Conservation (phyloP, 2,888 invertebrate genomes). For the Aquatica leii region DNA sequence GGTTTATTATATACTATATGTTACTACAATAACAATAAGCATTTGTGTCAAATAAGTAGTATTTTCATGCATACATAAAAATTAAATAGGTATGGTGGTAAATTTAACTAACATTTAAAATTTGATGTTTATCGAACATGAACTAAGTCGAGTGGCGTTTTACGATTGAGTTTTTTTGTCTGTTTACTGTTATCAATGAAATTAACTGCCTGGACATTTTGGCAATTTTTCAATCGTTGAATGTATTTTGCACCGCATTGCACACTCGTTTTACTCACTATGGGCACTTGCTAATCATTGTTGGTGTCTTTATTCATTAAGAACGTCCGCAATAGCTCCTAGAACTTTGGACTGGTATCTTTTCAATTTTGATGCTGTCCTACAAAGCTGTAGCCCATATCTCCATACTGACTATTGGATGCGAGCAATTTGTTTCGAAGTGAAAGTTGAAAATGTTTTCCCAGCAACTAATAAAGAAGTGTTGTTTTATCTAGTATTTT, state of each 20-base stretch:
- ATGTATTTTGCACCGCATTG: slow-evolving; percentile 12
- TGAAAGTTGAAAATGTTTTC: background rate
- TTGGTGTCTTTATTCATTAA: slow-evolving; percentile 4
- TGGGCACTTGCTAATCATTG: slow-evolving; percentile 15
- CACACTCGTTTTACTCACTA: slow-evolving; percentile 11
- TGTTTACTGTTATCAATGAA: slow-evolving; percentile 11
- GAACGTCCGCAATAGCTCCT: background rate
- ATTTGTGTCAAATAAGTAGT: no score
- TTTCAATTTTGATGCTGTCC: slow-evolving; percentile 13
- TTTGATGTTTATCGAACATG: background rate
- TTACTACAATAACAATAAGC: no score
- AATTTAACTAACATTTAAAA: no score
- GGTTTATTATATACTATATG: no score
- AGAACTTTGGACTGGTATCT: slow-evolving; percentile 4
- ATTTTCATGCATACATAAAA: no score
- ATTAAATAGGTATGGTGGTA: background rate
- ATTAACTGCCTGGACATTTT: slow-evolving; percentile 7
- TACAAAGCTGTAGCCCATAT: slow-evolving; percentile 12
- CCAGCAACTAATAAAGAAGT: slow-evolving; percentile 6
- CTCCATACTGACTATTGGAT: slow-evolving; percentile 11
- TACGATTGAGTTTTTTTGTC: slow-evolving; percentile 3
- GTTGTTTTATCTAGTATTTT: no score
- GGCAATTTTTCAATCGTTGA: slow-evolving; percentile 3
- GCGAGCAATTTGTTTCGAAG: slow-evolving; percentile 11
- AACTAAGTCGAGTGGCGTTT: slow-evolving; percentile 3